Evolutionary conservation across 2,888 invertebrate genomes (phyloP).

Genomic region (Bimastos eiseni): DNA sequence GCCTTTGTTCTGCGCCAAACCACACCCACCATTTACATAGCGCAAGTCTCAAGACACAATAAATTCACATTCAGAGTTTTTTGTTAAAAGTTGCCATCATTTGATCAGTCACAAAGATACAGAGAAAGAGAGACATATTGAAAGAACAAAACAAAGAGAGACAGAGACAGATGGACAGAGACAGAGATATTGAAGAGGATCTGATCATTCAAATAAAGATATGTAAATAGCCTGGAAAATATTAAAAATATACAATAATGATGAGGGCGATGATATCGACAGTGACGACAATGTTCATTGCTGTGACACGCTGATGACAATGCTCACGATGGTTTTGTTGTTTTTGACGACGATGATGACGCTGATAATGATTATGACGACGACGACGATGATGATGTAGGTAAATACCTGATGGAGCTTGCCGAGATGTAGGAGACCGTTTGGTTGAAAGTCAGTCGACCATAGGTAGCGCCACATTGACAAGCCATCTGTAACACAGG

Average conservation of each 20-base stretch:
- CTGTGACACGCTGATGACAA: not conserved
- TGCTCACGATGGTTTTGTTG: not conserved
- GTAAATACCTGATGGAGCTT: constrained; percentile 73
- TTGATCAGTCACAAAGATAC: not conserved
- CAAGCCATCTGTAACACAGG: not conserved
- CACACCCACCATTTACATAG: not conserved
- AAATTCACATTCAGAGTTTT: not conserved
- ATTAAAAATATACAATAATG: not conserved
- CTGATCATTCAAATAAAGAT: too few species aligned
- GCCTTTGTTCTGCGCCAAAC: not conserved
- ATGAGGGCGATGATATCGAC: not conserved
- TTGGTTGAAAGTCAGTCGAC: constrained; percentile 91
- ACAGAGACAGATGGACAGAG: not conserved
- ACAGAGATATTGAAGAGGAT: not conserved
- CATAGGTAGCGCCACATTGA: constrained; percentile 88
- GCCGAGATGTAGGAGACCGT: constrained; percentile 97
- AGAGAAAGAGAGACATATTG: not conserved
- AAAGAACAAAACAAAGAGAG: not conserved
- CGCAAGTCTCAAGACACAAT: not conserved
- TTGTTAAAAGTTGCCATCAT: not conserved
- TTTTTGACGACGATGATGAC: too few species aligned
- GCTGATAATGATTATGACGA: not conserved
- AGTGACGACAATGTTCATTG: not conserved
- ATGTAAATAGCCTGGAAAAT: not conserved
- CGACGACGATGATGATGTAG: not conserved